Evolutionary conservation across 2,888 invertebrate genomes (phyloP).

Genomic region (Platypus cylindrus): DNA sequence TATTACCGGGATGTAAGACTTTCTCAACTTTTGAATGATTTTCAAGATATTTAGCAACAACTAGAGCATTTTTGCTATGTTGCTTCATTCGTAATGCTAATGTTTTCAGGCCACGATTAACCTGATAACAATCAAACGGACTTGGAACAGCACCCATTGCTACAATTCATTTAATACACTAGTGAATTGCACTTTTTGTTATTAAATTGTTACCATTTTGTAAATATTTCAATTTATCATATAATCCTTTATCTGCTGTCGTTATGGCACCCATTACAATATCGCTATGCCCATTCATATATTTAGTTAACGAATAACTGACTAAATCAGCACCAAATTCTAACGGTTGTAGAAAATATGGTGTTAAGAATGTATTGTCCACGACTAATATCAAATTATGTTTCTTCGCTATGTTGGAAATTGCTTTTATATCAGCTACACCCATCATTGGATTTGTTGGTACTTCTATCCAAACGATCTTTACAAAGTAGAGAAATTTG

Average conservation of each 20-base stretch:
- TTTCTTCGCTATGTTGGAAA: constrained; percentile 49
- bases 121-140: constrained; percentile 91
- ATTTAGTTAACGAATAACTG: constrained; percentile 89
- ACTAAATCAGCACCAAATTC: constrained; percentile 84
- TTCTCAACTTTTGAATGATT: constrained; percentile 63
- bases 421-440: constrained; percentile 71
- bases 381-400: constrained; percentile 60
- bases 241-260: constrained; percentile 58
- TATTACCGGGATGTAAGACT: constrained; percentile 60
- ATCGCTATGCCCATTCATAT: constrained; percentile 97
- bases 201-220: constrained; percentile 59
- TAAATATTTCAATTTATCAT: constrained; percentile 61
- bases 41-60: constrained; percentile 71
- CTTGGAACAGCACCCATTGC: constrained; percentile 90
- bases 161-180: constrained; percentile 22
- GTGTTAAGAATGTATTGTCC: constrained; percentile 88
- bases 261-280: constrained; percentile 89
- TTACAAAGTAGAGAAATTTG: constrained; percentile 16
- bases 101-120: constrained; percentile 88
- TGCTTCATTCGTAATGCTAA: constrained; percentile 82
- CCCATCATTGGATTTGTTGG: constrained; percentile 93
- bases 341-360: constrained; percentile 84
- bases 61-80: constrained; percentile 66
- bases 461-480: constrained; percentile 87
- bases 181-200: too few species aligned